Evolutionary conservation across 2,888 invertebrate species (phyloP), one percentile per base, ranked within the genome.

Genomic region (Lagria hirta): DNA sequence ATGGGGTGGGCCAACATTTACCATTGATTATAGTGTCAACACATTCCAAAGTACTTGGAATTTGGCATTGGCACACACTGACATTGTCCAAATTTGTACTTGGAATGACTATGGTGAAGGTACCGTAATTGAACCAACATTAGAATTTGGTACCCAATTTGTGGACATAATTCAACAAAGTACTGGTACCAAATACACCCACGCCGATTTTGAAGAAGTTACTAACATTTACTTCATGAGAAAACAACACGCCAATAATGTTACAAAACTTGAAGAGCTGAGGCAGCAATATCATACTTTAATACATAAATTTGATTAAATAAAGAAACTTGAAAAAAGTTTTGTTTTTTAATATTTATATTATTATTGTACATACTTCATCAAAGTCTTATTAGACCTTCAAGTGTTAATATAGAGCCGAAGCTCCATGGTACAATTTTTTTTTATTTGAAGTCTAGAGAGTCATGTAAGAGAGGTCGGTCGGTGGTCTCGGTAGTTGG

Each of bases 101-200:
- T 32, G 41, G 33, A 41, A 32, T 23, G 33, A 41, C 6, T 41
- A 41, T 15, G 41, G 41, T n/a, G 42, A 42, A 22, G 42, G 42
- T 17, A 42, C 42, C 10, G 17, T 42, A 10, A 11, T 42, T 2
- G 42, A 42, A 28, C 42, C 42, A 3, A 42, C 42, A 2, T 6
- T 35, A 11, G 42, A 42, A 11, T 42, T 13, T 28, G 29, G 29
- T 14, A 28, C 21, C 1, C 34, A 34, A 11, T 42, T 35, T 28
- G 11, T 42, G 8, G 24, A 42, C 5, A 34, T 42, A 13, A 28
- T 42, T 4, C 26, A 49, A 70, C 68, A 75, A 15, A 21, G 8
- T 3, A 17, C 38, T 8, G 29, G 30, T 5, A 29, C 22, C n/a
- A 38, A 38, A 29, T 30, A 38, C 23, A 38, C 38, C n/a, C 16